Base-by-base conservation (phyloP, 1,140 invertebrate species). In the Drosophila parvula region DNA sequence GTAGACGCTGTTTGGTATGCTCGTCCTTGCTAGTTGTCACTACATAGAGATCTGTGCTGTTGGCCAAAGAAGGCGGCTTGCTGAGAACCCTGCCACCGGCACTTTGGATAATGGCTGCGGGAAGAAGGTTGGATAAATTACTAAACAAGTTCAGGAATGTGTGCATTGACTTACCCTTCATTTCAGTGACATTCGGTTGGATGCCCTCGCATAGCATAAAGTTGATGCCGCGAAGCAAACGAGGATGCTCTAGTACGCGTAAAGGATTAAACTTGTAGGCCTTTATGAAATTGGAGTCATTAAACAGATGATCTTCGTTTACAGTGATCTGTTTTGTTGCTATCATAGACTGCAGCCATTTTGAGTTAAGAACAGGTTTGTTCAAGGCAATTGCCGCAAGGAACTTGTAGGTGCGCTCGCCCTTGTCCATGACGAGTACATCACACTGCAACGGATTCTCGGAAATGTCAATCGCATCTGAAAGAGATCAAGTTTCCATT, bases 381-480 rank as follows among this genome's bases (percentile, higher is more conserved):
- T 62, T 83, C 2, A 43, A 36, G 11, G 83, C 83, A 8, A 88
- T 38, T 1, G 44, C 68, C 4, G 65, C 34, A 5, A 88, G 78
- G 30, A 88, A 89, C 28, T 88, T 88, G 32, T 64, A 88, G 0
- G 83, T 88, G 4, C 83, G 83, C 40, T 88, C 83, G 3, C 83
- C 83, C 11, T 53, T 79, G 38, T 88, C 84, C 83, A 88, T 89
- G 3, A 88, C 58, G 0, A 89, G 48, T 0, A 89, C 9, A 38
- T 88, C 76, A 34, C 71, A 89, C 7, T 53, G 18, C 4, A 51
- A 4, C 3, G 83, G 83, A 71, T 88, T 58, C 4, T 59, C 64
- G 5, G 63, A 55, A 12, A 80, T n/a, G 10, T 83, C 84, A 2
- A 88, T 4, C 10, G 41, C 64, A 38, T 64, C 82, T 86, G 8